Evolutionary conservation across 2,797 vertebrate genomes (phyloP).

Genomic region (Pseudomugil gertrudae): DNA sequence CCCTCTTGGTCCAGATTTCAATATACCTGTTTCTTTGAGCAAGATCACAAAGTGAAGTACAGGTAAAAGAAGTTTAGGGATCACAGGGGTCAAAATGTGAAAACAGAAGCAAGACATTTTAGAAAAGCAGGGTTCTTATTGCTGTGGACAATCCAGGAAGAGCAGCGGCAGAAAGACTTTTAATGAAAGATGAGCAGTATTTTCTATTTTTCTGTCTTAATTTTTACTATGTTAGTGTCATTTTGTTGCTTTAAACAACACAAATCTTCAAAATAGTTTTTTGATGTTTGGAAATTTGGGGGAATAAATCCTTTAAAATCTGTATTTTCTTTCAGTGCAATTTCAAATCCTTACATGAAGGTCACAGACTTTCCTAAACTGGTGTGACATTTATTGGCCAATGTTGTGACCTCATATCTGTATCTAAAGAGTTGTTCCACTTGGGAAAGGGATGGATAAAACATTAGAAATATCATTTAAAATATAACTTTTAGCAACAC

Average conservation of each 20-base stretch:
- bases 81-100: not conserved
- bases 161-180: not conserved
- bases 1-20: not conserved
- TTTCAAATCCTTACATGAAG: not conserved
- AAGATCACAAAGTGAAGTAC: not conserved
- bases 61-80: not conserved
- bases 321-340: not conserved
- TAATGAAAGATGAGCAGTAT: not conserved
- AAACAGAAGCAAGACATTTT: not conserved
- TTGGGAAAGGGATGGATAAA: not conserved
- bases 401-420: not conserved
- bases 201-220: not conserved
- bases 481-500: not conserved
- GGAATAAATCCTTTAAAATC: not conserved
- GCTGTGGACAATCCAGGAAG: not conserved
- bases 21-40: not conserved
- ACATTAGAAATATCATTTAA: not conserved
- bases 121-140: not conserved
- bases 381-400: not conserved
- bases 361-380: not conserved
- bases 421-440: too few relatives aligned
- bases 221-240: not conserved
- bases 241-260: not conserved
- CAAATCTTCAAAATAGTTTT: not conserved
- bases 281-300: not conserved